A percentile compares a stretch with the other conserved stretches of the same genome.
These are phyloP conservation scores for Psittacula cyanocephala DNA, from an alignment of 2,113 vertebrate species.

Conservation along the genomic window DNA sequence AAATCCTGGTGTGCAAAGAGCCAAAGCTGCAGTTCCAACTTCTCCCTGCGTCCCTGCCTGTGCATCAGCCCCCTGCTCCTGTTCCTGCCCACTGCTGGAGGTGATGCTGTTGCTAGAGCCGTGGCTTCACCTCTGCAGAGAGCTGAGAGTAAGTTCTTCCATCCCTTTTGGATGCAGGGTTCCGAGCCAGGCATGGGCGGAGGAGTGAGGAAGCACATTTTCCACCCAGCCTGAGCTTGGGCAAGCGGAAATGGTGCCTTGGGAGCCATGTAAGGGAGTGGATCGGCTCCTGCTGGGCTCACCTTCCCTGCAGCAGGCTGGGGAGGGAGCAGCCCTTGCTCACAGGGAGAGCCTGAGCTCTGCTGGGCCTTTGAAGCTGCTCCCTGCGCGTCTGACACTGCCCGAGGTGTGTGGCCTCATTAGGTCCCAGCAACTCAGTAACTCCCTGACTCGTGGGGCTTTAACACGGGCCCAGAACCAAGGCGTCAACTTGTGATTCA, in stretches of 20 bases:
- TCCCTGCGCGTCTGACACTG: background rate
- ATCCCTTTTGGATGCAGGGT: background rate
- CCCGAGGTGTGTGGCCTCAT: background rate
- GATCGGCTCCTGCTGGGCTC: background rate
- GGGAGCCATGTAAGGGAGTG: constrained; percentile 24
- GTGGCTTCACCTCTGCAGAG: background rate
- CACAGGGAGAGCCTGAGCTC: background rate
- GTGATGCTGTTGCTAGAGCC: background rate
- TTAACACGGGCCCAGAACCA: background rate
- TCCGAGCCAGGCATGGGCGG: background rate
- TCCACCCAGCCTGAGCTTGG: constrained; percentile 52
- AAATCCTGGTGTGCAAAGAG: background rate
- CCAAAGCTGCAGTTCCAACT: background rate
- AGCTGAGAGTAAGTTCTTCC: background rate
- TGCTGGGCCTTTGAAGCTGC: constrained; percentile 28
- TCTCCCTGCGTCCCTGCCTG: background rate
- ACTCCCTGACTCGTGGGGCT: background rate
- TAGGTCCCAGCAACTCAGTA: constrained; percentile 1
- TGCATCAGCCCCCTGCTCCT: rapidly evolving
- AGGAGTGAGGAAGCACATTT: constrained; percentile 14
- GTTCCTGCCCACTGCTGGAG: background rate
- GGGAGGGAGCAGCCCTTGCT: constrained; percentile 50
- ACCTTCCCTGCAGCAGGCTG: background rate
- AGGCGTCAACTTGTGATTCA: constrained; percentile 5
- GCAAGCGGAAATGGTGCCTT: constrained; percentile 33